These are phyloP conservation scores for Sebastes itinus DNA, from an alignment of 2,797 vertebrate genomes.

Conservation along the genomic window DNA sequence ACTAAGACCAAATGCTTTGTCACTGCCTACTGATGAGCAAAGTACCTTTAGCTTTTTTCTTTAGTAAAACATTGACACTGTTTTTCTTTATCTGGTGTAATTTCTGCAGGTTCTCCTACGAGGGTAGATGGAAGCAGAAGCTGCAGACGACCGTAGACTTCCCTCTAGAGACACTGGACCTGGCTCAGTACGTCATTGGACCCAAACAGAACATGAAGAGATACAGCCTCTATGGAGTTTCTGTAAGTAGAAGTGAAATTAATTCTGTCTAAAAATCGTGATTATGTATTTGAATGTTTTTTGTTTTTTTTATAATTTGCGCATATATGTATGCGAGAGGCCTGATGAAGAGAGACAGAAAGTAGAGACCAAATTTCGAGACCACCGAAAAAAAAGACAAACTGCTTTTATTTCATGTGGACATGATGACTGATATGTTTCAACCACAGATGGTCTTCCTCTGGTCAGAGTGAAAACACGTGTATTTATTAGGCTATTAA, in stretches of 20 bases:
- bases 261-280: neutral
- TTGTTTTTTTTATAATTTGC: neutral
- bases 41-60: neutral
- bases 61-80: neutral
- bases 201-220: conserved; percentile 90
- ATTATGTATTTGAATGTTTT: neutral
- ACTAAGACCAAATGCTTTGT: neutral
- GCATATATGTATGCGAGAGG: neutral
- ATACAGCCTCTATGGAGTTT: conserved; percentile 94
- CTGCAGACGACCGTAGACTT: conserved; percentile 97
- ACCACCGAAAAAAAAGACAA: too few relatives aligned
- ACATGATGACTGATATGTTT: too few relatives aligned
- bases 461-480: too few relatives aligned
- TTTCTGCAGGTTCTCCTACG: conserved; percentile 90
- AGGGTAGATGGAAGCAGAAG: conserved; percentile 98
- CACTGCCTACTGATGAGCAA: neutral
- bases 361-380: too few relatives aligned
- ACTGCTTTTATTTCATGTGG: too few relatives aligned
- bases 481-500: too few relatives aligned
- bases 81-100: neutral
- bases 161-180: conserved; percentile 92
- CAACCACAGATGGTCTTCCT: too few relatives aligned
- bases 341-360: too few relatives aligned
- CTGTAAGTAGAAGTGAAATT: conserved; percentile 86
- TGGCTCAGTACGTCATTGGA: conserved; percentile 94